Evolutionary conservation across 2,888 invertebrate species (phyloP), one percentile per base, ranked within the genome.

Genomic region (Andrena flavipes): DNA sequence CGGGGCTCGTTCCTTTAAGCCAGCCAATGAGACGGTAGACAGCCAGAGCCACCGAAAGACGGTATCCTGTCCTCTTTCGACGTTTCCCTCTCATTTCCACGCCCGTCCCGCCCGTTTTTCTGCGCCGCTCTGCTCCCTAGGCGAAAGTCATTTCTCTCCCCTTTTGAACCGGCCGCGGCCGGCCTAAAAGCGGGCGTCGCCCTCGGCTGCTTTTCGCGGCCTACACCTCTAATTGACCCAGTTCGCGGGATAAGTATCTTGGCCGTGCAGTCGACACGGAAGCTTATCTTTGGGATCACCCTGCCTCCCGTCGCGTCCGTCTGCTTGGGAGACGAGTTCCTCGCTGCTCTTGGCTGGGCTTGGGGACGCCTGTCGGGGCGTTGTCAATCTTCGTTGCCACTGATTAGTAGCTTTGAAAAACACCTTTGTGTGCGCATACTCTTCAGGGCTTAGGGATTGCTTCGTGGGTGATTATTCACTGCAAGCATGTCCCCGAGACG

Each of bases 211-310:
- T 84, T 87, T 88, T 86, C 84, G 78, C 78, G 81, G 84, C 78
- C 78, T 84, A 77, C 83, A 77, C 77, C 75, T 79, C 86, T 90
- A 90, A 90, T 90, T 90, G 90, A 89, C 90, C 90, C 86, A 89
- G 90, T 90, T 90, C 82, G 23, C 42, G 16, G 76, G 84, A 82
- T 85, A 86, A 88, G 84, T 84, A 84, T 88, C 87, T 42, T 84
- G 51, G 42, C 48, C 42, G 72, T 81, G 85, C 84, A 85, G 83
- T 70, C 77, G 63, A 73, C 79, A 30, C n/a, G 70, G 63, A 74
- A 71, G 74, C 62, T 87, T 82, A 78, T 70, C 77, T 78, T 69
- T 71, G 20, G 56, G 51, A 35, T 76, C 70, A 79, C 62, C 49
- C 48, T 42, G n/a, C 26, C 60, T 60, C 30, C n/a, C 54, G 33